A percentile compares a stretch with the other conserved stretches of the same genome.
phyloP scores from a whole-genome alignment of 2,113 vertebrate species.

The Oreochromis spilurus region DNA sequence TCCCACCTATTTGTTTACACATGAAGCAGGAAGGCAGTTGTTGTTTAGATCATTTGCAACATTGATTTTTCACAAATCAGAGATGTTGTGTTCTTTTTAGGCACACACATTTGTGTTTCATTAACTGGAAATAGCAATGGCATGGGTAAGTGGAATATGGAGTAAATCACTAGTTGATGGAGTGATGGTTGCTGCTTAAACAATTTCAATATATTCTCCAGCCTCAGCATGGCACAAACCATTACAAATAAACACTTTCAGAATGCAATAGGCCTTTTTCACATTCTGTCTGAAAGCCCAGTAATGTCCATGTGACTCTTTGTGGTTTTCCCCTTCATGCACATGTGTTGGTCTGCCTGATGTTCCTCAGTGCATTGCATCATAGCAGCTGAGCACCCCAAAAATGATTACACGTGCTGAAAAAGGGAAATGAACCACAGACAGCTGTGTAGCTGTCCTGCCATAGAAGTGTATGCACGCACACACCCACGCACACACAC shows the following conservation, averaged over 20 bases:
- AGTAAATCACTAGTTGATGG: not conserved
- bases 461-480: not conserved
- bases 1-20: not conserved
- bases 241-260: not conserved
- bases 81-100: not conserved
- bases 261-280: not conserved
- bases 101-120: not conserved
- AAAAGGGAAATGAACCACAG: constrained; percentile 10
- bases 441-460: constrained; percentile 42
- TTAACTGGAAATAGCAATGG: not conserved
- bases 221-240: not conserved
- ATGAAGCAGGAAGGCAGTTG: not conserved
- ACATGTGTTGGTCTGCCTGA: constrained; percentile 11
- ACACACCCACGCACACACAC: not conserved
- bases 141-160: not conserved
- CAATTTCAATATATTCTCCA: not conserved
- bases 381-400: constrained; percentile 50
- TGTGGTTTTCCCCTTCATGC: not conserved
- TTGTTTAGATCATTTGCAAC: not conserved
- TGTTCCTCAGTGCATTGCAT: constrained; percentile 8
- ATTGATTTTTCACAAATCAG: not conserved
- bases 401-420: constrained; percentile 40
- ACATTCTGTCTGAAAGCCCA: not conserved
- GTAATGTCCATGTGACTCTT: not conserved
- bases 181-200: not conserved